Conservation (phyloP, 2,888 invertebrate genomes). For the Patella depressa region DNA sequence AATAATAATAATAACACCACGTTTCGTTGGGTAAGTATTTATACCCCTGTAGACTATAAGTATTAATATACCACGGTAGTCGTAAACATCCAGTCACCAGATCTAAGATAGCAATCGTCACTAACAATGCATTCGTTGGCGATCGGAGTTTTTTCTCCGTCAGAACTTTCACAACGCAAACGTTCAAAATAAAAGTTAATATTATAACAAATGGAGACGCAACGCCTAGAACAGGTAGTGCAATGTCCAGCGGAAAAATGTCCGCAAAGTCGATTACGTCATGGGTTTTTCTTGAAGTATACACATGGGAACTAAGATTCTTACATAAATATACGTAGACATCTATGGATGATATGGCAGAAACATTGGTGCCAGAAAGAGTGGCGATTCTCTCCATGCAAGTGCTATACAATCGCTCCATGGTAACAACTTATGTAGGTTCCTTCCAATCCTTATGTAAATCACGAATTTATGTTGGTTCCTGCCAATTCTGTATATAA, state of each 20-base stretch:
- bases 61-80: slow-evolving; percentile 21
- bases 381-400: not conserved
- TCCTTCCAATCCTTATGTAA: too few species aligned
- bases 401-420: not conserved
- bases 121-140: slow-evolving; percentile 24
- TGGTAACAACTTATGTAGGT: not conserved
- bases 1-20: slow-evolving; percentile 24
- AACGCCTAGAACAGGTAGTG: slow-evolving; percentile 22
- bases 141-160: slow-evolving; percentile 12
- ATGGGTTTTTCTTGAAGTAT: not conserved
- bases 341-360: not conserved
- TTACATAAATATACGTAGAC: not conserved
- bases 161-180: slow-evolving; percentile 14
- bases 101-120: slow-evolving; percentile 23
- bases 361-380: not conserved
- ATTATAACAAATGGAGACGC: slow-evolving; percentile 18
- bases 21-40: slow-evolving; percentile 14
- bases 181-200: slow-evolving; percentile 23
- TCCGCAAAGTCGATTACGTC: slow-evolving; percentile 15
- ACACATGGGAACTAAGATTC: not conserved
- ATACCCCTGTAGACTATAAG: slow-evolving; percentile 17
- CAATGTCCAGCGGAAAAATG: slow-evolving; percentile 16
- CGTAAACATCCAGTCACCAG: slow-evolving; percentile 16
- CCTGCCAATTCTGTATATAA: too few species aligned
- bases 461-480: too few species aligned